These are phyloP conservation scores for Smithornis capensis DNA, from an alignment of 2,113 vertebrate genomes.

Conservation along the genomic window DNA sequence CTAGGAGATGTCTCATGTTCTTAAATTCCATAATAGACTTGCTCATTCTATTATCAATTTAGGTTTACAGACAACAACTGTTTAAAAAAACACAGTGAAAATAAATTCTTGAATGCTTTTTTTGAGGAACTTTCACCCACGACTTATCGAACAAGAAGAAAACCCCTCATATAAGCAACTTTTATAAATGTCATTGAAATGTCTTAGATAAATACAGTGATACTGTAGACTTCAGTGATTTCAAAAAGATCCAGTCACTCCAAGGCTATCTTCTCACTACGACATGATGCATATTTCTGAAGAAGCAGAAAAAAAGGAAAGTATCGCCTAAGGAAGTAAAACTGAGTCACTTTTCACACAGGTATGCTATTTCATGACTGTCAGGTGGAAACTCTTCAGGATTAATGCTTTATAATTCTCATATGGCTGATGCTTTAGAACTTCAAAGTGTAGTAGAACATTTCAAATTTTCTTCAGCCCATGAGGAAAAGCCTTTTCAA, in stretches of 20 bases:
- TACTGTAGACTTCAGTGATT: constrained; percentile 44
- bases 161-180: constrained; percentile 25
- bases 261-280: constrained; percentile 63
- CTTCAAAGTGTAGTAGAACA: constrained; percentile 79
- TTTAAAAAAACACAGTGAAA: neutral
- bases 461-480: constrained; percentile 78
- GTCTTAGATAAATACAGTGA: constrained; percentile 50
- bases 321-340: constrained; percentile 73
- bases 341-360: constrained; percentile 73
- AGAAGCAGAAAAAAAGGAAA: constrained; percentile 63
- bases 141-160: neutral
- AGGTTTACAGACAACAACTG: neutral
- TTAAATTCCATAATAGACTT: neutral
- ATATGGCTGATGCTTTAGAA: constrained; percentile 74
- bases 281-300: constrained; percentile 71
- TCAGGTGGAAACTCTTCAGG: constrained; percentile 76
- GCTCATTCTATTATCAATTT: neutral
- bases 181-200: constrained; percentile 46
- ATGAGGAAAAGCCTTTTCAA: constrained; percentile 75
- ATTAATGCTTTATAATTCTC: constrained; percentile 82
- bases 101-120: neutral
- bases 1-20: neutral
- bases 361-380: constrained; percentile 75
- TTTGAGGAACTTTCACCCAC: neutral
- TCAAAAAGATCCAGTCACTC: constrained; percentile 59